These are phyloP conservation scores for Haemorhous mexicanus DNA, from an alignment of 2,113 vertebrate genomes.

Conservation along the genomic window DNA sequence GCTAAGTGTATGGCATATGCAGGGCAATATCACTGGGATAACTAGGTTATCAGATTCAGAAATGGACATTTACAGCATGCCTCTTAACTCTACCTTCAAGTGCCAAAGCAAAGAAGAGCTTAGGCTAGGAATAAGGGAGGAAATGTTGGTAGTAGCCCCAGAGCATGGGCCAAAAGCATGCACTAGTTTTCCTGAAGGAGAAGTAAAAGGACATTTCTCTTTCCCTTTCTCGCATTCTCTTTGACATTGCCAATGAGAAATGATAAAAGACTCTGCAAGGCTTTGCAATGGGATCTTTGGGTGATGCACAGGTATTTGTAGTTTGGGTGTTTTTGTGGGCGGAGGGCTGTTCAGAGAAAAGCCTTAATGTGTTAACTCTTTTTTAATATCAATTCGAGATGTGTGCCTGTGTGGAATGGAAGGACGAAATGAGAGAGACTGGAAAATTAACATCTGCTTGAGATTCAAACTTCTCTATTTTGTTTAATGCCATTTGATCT, in stretches of 20 bases:
- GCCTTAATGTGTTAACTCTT: not conserved
- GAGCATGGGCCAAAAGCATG: accelerated
- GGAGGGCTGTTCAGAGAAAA: not conserved
- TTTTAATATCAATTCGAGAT: not conserved
- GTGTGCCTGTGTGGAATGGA: not conserved
- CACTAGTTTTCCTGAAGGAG: not conserved
- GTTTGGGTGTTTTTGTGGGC: not conserved
- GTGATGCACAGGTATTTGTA: not conserved
- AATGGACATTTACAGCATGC: not conserved
- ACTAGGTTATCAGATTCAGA: not conserved
- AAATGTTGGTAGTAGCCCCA: not conserved
- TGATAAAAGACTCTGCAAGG: not conserved
- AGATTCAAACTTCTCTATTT: not conserved
- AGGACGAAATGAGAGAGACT: not conserved
- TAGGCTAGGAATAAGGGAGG: not conserved
- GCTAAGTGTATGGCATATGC: not conserved
- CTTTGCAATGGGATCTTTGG: not conserved
- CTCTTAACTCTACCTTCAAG: not conserved
- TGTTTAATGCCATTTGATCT: not conserved
- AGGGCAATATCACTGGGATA: not conserved
- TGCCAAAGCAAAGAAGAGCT: not conserved
- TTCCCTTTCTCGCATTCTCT: not conserved
- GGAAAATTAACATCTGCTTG: not conserved
- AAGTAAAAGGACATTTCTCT: not conserved
- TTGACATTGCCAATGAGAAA: not conserved